Percentiles rank a stretch among this genome's conserved stretches.
Conservation (phyloP, 1,140 invertebrate genomes). For the Planococcus citri region DNA sequence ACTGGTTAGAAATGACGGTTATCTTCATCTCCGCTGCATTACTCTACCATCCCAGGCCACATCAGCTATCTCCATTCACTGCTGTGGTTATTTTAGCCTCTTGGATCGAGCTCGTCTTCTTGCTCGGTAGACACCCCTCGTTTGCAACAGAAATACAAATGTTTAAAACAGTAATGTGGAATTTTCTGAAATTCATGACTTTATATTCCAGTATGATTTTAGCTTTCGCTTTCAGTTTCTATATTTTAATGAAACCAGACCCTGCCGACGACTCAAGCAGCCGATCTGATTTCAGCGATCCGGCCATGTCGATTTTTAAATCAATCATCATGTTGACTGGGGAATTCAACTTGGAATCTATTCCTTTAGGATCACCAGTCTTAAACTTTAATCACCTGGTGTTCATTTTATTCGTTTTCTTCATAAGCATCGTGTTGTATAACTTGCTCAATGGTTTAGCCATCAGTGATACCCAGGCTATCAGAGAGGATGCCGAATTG, state of each 20-base stretch:
- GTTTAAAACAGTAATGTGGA: no score
- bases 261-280: constrained; percentile 39
- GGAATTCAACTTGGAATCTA: constrained; percentile 60
- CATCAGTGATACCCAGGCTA: constrained; percentile 62
- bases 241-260: no score
- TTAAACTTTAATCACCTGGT: constrained; percentile 54
- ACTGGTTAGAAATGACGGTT: constrained; percentile 53
- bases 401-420: constrained; percentile 63
- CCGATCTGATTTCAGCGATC: constrained; percentile 42
- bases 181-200: no score
- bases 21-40: constrained; percentile 42
- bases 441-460: constrained; percentile 69
- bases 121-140: no score
- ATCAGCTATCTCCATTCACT: no score
- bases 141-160: no score
- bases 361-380: constrained; percentile 51
- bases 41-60: constrained; percentile 35
- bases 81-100: no score
- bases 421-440: constrained; percentile 64
- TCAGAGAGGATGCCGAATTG: constrained; percentile 59
- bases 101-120: no score
- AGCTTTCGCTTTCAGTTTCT: no score
- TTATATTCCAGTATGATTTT: no score
- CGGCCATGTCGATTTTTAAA: constrained; percentile 56
- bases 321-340: constrained; percentile 73